These are phyloP conservation scores for Drosophila tropicalis DNA, from an alignment of 1,140 invertebrate genomes.

Conservation along the genomic window DNA sequence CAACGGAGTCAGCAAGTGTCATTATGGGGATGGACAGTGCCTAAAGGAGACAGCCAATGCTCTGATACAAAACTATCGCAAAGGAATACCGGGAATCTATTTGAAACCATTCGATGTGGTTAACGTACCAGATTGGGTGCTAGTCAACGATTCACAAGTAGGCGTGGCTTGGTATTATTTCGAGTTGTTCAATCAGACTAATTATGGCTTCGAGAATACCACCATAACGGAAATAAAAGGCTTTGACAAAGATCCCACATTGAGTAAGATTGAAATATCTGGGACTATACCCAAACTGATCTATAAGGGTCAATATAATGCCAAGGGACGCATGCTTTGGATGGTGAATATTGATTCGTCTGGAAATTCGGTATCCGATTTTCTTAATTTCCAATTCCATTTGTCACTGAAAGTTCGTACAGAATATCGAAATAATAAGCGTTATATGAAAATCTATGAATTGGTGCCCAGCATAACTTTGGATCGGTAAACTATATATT, in stretches of 20 bases:
- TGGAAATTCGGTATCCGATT: constrained; percentile 52
- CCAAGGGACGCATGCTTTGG: constrained; percentile 59
- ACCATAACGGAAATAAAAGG: constrained; percentile 58
- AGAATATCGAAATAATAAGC: constrained; percentile 65
- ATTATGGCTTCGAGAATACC: constrained; percentile 65
- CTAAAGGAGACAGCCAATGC: constrained; percentile 49
- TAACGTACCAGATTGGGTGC: constrained; percentile 42
- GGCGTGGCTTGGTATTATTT: constrained; percentile 57
- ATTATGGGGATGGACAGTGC: constrained; percentile 53
- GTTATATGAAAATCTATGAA: constrained; percentile 62
- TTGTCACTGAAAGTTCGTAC: constrained; percentile 49
- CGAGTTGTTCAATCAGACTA: constrained; percentile 50
- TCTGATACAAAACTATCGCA: constrained; percentile 43
- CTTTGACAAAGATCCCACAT: constrained; percentile 59
- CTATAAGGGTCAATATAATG: constrained; percentile 56
- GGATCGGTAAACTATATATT: constrained; percentile 41
- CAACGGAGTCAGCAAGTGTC: constrained; percentile 50
- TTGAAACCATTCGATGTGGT: constrained; percentile 56
- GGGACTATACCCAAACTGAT: constrained; percentile 51
- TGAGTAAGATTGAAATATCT: constrained; percentile 48
- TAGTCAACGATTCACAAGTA: constrained; percentile 52
- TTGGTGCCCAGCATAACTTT: constrained; percentile 51
- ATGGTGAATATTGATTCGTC: constrained; percentile 49
- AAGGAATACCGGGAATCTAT: constrained; percentile 56
- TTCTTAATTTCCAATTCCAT: constrained; percentile 54